These are phyloP conservation scores for Alcis repandata DNA, from an alignment of 2,888 invertebrate species.

Conservation along the genomic window DNA sequence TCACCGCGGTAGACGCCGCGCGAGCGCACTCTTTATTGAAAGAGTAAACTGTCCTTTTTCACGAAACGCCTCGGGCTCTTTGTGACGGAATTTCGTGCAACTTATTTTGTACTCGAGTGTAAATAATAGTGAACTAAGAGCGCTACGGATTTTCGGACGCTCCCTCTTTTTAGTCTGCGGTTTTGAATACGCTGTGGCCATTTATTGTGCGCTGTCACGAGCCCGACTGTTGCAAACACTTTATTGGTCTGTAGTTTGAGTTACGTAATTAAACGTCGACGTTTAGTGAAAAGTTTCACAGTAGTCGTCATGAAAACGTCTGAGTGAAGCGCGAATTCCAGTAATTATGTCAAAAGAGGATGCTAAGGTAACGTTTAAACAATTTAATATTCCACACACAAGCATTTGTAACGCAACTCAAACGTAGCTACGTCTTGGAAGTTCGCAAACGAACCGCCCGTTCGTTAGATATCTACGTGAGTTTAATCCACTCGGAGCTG, in stretches of 20 bases:
- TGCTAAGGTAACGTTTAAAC: constrained; percentile 84
- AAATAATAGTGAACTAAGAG: constrained; percentile 77
- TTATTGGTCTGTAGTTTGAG: constrained; percentile 63
- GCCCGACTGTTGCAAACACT: constrained; percentile 57
- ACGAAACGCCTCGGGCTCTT: constrained; percentile 77
- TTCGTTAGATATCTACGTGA: constrained; percentile 87
- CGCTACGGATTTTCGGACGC: constrained; percentile 69
- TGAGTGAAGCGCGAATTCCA: constrained; percentile 68
- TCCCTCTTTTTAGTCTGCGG: constrained; percentile 64
- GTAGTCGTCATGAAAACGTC: constrained; percentile 54
- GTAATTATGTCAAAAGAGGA: constrained; percentile 74
- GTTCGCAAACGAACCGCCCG: constrained; percentile 82
- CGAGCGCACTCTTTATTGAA: constrained; percentile 80
- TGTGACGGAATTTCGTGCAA: constrained; percentile 78
- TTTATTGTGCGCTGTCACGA: constrained; percentile 62
- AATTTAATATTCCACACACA: constrained; percentile 86
- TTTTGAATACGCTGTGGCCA: constrained; percentile 63
- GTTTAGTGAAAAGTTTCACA: constrained; percentile 51
- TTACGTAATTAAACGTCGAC: constrained; percentile 54
- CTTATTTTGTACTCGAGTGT: constrained; percentile 77
- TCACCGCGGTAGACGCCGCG: constrained; percentile 68
- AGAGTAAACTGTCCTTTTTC: constrained; percentile 84
- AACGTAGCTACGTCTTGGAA: constrained; percentile 82
- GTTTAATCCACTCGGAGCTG: constrained; percentile 81
- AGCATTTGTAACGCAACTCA: constrained; percentile 83